These are phyloP conservation scores for Melanotaenia nigrans DNA, from an alignment of 2,797 vertebrate species.

Conservation along the genomic window DNA sequence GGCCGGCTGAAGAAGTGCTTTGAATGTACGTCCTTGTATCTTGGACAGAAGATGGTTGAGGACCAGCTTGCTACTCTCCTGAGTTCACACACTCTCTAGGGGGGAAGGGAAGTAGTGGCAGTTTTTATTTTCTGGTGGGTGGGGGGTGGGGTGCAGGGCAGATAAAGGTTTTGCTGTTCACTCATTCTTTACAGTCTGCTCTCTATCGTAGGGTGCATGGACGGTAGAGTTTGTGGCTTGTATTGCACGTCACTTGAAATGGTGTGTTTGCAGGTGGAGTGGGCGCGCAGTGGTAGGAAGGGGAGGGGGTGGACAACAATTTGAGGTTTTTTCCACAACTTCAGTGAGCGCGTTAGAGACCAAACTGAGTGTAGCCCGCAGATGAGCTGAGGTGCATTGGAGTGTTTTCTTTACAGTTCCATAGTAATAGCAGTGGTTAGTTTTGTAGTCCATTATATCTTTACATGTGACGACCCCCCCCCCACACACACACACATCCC, in stretches of 20 bases:
- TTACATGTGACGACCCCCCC: slow-evolving; percentile 43
- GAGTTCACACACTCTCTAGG: slow-evolving; percentile 55
- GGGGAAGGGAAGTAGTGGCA: slow-evolving; percentile 64
- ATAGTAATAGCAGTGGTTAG: slow-evolving; percentile 81
- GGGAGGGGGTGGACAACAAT: slow-evolving; percentile 15
- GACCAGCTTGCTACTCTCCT: slow-evolving; percentile 71
- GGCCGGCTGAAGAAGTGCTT: slow-evolving; percentile 78
- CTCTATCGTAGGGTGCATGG: slow-evolving; percentile 64
- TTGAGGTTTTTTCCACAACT: slow-evolving; percentile 64
- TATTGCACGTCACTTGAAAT: slow-evolving; percentile 85
- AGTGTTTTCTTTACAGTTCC: slow-evolving; percentile 74
- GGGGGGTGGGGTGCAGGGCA: slow-evolving; percentile 15
- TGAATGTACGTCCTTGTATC: slow-evolving; percentile 59
- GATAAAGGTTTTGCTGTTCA: slow-evolving; percentile 64
- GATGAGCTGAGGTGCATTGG: slow-evolving; percentile 70
- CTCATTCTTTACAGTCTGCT: slow-evolving; percentile 61
- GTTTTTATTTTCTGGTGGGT: slow-evolving; percentile 32
- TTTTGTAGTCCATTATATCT: slow-evolving; percentile 47
- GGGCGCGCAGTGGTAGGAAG: not conserved
- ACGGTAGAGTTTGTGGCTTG: slow-evolving; percentile 83
- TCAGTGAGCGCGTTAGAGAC: slow-evolving; percentile 69
- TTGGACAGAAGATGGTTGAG: slow-evolving; percentile 63
- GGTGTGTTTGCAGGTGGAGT: slow-evolving; percentile 61
- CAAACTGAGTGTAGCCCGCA: slow-evolving; percentile 59
- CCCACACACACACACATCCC: slow-evolving; percentile 8